Evolutionary conservation across 2,888 invertebrate genomes (phyloP).

Genomic region (Ptycholaimellus sp.): DNA sequence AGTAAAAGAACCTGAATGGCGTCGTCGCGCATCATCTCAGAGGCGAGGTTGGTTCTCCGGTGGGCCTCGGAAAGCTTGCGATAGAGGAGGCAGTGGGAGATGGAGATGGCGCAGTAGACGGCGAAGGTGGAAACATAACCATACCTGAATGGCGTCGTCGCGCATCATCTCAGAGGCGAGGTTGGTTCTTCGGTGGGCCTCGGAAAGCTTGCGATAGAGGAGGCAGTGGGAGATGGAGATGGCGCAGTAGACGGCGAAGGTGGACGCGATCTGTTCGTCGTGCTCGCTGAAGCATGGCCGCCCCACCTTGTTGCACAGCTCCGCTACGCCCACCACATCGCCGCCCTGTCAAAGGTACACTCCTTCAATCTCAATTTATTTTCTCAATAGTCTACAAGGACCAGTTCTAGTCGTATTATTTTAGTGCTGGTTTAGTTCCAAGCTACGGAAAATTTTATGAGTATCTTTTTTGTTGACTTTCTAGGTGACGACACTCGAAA

Average conservation of each 20-base stretch:
- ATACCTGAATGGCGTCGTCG: no score
- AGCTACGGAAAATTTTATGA: no score
- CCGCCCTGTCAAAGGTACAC: no score
- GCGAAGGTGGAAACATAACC: no score
- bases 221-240: constrained; percentile 27
- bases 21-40: no score
- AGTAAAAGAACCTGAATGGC: no score
- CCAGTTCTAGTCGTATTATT: no score
- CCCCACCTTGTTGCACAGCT: constrained; percentile 77
- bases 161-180: constrained; percentile 54
- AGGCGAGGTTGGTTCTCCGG: constrained; percentile 47
- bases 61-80: constrained; percentile 53
- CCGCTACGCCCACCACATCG: constrained; percentile 85
- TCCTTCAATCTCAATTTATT: no score
- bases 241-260: constrained; percentile 22
- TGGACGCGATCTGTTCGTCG: constrained; percentile 53
- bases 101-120: constrained; percentile 21
- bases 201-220: constrained; percentile 47
- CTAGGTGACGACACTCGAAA: no score
- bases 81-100: constrained; percentile 35
- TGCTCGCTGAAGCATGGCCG: constrained; percentile 51
- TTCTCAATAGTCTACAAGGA: no score
- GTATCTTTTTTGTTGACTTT: no score
- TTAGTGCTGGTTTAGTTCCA: no score
- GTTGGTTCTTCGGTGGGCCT: constrained; percentile 48